Conservation (phyloP, 2,113 vertebrate genomes). For the Labrus mixtus region DNA sequence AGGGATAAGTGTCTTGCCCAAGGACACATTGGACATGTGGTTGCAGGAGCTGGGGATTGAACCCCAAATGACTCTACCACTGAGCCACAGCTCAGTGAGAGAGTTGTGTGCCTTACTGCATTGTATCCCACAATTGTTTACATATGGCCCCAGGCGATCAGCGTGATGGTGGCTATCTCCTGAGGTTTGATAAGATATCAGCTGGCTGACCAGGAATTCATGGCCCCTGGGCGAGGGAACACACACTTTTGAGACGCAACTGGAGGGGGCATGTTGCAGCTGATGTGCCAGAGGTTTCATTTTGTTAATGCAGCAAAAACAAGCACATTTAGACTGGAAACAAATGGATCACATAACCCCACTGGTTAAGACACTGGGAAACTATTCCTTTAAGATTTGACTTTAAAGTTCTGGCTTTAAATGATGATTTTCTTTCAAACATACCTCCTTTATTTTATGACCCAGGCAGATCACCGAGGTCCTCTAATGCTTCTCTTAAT, state of each 20-base stretch:
- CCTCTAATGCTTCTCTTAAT: too few species aligned
- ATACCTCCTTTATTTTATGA: too few species aligned
- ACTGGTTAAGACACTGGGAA: not conserved
- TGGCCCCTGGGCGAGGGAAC: constrained; percentile 38
- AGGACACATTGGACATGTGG: too few species aligned
- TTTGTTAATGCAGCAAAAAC: constrained; percentile 32
- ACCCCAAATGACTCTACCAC: too few species aligned
- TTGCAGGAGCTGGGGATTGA: too few species aligned
- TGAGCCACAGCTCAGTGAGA: too few species aligned
- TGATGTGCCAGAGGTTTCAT: not conserved
- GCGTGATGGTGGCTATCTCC: constrained; percentile 24
- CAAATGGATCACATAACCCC: not conserved
- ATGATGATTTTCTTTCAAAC: too few species aligned
- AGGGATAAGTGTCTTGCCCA: too few species aligned
- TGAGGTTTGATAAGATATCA: constrained; percentile 31
- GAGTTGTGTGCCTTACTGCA: not conserved
- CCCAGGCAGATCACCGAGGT: too few species aligned
- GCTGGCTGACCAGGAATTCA: constrained; percentile 39
- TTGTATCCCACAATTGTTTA: constrained; percentile 2
- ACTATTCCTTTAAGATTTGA: not conserved
- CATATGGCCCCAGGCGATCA: constrained; percentile 19
- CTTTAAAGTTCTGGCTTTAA: too few species aligned
- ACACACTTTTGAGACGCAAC: constrained; percentile 15
- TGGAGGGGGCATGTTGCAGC: constrained; percentile 5
- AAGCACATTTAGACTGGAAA: not conserved